phyloP scores from a whole-genome alignment of 2,888 invertebrate genomes.

The Lasioglossum zephyrum region DNA sequence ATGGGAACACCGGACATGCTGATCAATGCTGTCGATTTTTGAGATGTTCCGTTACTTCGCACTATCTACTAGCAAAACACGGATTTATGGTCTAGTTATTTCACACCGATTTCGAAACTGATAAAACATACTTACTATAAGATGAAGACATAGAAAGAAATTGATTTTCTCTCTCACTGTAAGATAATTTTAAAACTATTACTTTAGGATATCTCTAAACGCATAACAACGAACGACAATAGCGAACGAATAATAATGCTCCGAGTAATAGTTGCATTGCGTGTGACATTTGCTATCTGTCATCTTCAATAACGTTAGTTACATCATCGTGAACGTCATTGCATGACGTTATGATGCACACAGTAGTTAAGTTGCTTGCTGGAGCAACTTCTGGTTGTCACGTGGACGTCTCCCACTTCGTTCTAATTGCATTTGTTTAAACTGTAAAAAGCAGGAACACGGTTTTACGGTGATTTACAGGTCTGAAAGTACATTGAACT shows the following conservation, averaged over 20 bases:
- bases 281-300: background rate
- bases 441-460: background rate
- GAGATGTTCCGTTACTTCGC: background rate
- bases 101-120: background rate
- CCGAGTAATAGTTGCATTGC: background rate
- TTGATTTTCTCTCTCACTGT: too few relatives aligned
- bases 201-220: background rate
- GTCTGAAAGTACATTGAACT: slow-evolving; percentile 70
- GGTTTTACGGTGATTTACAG: slow-evolving; percentile 24
- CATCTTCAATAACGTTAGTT: background rate
- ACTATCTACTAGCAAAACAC: background rate
- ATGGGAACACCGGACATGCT: background rate
- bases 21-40: background rate
- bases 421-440: background rate
- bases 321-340: background rate
- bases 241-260: background rate
- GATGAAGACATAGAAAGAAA: background rate
- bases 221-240: background rate
- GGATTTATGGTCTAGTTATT: background rate
- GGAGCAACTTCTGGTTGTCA: background rate
- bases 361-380: background rate
- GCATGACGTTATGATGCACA: background rate
- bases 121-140: background rate
- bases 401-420: background rate
- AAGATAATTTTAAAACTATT: background rate